phyloP scores from a whole-genome alignment of 2,113 vertebrate species.

The Spheniscus mendiculus region DNA sequence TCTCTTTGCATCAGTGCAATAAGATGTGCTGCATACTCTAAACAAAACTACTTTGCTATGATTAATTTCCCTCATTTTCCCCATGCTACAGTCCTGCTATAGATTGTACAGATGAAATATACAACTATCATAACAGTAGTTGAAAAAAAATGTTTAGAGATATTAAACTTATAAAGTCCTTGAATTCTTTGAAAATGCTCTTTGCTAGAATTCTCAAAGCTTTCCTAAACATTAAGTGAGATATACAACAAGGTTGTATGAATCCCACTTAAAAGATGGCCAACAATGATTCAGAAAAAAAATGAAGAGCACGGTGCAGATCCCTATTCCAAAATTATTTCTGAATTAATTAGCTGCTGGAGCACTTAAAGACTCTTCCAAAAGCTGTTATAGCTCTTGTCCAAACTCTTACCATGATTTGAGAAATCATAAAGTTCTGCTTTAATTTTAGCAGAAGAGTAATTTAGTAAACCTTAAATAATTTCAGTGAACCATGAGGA shows the following conservation, averaged over 20 bases:
- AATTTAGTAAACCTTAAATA: neutral
- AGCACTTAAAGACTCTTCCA: neutral
- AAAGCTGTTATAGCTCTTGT: neutral
- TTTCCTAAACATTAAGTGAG: neutral
- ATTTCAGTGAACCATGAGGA: neutral
- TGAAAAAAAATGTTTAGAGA: neutral
- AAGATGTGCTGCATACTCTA: neutral
- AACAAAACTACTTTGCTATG: neutral
- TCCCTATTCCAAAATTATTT: neutral
- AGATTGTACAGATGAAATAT: neutral
- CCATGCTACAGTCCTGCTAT: neutral
- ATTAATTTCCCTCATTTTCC: neutral
- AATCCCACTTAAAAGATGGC: neutral
- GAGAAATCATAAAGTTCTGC: neutral
- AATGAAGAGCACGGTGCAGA: neutral
- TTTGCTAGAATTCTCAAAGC: neutral
- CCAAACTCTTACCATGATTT: neutral
- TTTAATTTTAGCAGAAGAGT: neutral
- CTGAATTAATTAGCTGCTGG: neutral
- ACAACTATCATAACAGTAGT: neutral
- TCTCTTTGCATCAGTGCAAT: neutral
- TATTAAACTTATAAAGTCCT: neutral
- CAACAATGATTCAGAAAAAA: neutral
- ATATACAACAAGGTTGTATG: neutral
- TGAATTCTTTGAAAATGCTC: neutral